phyloP scores from a whole-genome alignment of 2,888 invertebrate genomes.

The Macrophya alboannulata region DNA sequence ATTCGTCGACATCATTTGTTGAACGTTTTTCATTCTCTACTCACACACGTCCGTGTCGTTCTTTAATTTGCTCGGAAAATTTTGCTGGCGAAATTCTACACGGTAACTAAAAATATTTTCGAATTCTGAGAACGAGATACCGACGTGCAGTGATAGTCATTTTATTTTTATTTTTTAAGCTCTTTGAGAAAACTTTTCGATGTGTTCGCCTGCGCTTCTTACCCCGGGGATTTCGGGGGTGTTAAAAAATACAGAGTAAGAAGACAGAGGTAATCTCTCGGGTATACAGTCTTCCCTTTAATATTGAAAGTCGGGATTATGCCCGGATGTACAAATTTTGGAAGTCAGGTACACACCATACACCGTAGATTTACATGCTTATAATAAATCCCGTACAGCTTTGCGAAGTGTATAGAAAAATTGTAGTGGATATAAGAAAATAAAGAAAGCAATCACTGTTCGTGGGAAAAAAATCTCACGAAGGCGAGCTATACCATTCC shows the following conservation, averaged over 20 bases:
- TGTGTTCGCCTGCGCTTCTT: neutral
- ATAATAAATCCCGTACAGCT: neutral
- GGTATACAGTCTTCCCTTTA: neutral
- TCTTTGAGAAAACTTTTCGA: slow-evolving; percentile 13
- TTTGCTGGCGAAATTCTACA: neutral
- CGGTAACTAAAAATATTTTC: neutral
- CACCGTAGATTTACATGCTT: neutral
- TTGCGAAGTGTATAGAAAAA: neutral
- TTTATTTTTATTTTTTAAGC: neutral
- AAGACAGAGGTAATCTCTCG: neutral
- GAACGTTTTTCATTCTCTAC: neutral
- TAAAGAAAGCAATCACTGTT: slow-evolving; percentile 7
- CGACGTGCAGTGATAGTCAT: neutral
- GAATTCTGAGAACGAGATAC: neutral
- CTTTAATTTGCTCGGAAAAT: neutral
- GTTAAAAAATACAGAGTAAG: slow-evolving; percentile 1
- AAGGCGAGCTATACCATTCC: neutral
- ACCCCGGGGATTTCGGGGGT: neutral
- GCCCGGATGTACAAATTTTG: neutral
- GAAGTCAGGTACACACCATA: neutral
- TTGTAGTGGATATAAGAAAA: neutral
- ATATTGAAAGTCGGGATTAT: neutral
- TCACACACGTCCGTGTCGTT: neutral
- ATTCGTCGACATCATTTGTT: slow-evolving; percentile 5
- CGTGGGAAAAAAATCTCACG: neutral